Evolutionary conservation across 2,888 invertebrate genomes (phyloP), one percentile per base, ranked within the genome.

Genomic region (Timandra comae): DNA sequence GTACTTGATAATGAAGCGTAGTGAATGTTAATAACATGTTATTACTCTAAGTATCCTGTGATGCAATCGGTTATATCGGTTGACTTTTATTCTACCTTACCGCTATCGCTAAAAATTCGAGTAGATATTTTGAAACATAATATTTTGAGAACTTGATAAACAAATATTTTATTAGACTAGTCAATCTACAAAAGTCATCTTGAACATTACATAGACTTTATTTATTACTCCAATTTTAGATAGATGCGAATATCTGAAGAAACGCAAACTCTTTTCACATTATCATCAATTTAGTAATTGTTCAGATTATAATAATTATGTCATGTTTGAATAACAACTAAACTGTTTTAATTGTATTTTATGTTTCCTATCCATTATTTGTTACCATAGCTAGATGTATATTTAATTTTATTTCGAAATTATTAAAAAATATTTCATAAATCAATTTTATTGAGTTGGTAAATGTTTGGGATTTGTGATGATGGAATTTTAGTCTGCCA

Each of bases 381-480:
- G 80, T 80, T 81, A 80, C 81, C 80, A 79, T 78, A 75, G 63
- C 63, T 75, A 72, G 72, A 70, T 71, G 63, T 72, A 66, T 67
- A 63, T 52, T 59, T 55, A 59, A 56, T 54, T 51, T 16, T 6
- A 16, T 61, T 59, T 60, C 52, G 46, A 61, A 66, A 63, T 59
- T 61, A 50, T 41, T 56, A 47, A 52, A n/a, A 44, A 24, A 6
- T 9, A 25, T 27, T 23, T 7, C 16, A n/a, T n/a, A n/a, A n/a
- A n/a, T n/a, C n/a, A n/a, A n/a, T 20, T 20, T 22, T 34, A 32
- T 9, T 34, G 25, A 39, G 40, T 42, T 41, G 34, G 35, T 38
- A 33, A 38, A 35, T 61, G 53, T 56, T 56, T 54, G 43, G 32
- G 49, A 53, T n/a, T 57, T 57, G 58, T 62, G 56, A 65, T 56